Conservation (phyloP, 1,140 invertebrate genomes). For the Drosophila virilis region DNA sequence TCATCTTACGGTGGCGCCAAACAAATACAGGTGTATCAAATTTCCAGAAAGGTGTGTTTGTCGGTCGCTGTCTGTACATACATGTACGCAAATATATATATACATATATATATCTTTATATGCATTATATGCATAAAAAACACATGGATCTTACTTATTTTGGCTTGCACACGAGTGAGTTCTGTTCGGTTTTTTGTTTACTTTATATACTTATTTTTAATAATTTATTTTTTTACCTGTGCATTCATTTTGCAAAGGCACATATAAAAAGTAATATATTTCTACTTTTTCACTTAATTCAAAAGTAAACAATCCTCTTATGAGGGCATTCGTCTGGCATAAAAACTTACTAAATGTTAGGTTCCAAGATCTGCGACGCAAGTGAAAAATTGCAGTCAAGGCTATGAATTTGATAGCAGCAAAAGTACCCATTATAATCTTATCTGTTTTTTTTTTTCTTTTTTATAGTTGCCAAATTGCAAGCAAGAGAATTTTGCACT, state of each 20-base stretch:
- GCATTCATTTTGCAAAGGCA: constrained; percentile 12
- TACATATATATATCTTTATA: background rate
- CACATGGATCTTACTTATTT: constrained; percentile 59
- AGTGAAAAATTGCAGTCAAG: constrained; percentile 27
- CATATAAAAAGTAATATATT: too few species aligned
- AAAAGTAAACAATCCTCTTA: constrained; percentile 31
- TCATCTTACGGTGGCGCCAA: constrained; percentile 42
- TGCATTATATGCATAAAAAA: constrained; percentile 7
- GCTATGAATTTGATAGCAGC: constrained; percentile 21
- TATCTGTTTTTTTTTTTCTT: constrained; percentile 50
- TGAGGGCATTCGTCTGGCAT: too few species aligned
- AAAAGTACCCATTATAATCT: constrained; percentile 62
- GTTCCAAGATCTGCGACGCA: constrained; percentile 15
- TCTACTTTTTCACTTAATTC: constrained; percentile 14
- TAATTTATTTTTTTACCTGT: background rate
- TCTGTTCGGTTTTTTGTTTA: constrained; percentile 35
- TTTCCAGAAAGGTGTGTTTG: constrained; percentile 57
- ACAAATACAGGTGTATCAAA: constrained; percentile 42
- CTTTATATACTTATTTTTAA: constrained; percentile 26
- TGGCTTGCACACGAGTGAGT: constrained; percentile 18
- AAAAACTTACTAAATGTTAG: constrained; percentile 13
- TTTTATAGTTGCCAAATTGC: constrained; percentile 13
- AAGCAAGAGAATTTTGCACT: constrained; percentile 6
- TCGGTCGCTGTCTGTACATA: constrained; percentile 28
- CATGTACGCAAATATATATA: background rate